Percentiles rank a stretch among this genome's conserved stretches.
Conservation (phyloP, 2,888 invertebrate genomes). For the Drosophila mimica region DNA sequence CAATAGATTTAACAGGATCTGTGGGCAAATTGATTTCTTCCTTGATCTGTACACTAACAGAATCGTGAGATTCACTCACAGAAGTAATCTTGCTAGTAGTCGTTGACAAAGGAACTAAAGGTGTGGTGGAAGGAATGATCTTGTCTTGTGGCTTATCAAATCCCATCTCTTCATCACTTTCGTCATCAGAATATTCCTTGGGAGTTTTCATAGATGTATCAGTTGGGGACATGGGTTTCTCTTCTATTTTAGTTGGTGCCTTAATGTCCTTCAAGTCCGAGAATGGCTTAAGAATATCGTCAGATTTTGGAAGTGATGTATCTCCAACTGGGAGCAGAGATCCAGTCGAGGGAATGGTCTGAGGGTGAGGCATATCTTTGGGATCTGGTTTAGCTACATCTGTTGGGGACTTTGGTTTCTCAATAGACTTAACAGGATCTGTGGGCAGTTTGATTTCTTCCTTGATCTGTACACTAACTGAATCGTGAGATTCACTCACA, state of each 20-base stretch:
- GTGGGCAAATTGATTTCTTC: constrained; percentile 14
- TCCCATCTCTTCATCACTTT: constrained; percentile 13
- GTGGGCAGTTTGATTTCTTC: constrained; percentile 13
- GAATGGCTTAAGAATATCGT: constrained; percentile 6
- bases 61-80: constrained; percentile 8
- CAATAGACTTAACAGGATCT: not conserved
- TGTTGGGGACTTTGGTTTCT: constrained; percentile 18
- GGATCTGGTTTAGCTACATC: constrained; percentile 9
- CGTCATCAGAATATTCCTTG: constrained; percentile 10
- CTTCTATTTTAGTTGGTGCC: constrained; percentile 11
- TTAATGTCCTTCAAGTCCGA: not conserved
- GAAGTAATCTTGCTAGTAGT: constrained; percentile 2
- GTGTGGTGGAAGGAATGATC: not conserved
- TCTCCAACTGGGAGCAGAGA: constrained; percentile 2
- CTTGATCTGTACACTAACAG: constrained; percentile 4
- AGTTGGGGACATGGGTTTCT: constrained; percentile 17
- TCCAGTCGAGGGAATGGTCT: not conserved
- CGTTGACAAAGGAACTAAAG: not conserved
- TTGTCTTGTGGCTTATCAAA: constrained; percentile 10
- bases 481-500: constrained; percentile 8
- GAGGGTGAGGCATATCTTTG: not conserved
- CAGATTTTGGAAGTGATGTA: not conserved
- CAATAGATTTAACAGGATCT: not conserved
- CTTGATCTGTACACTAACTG: constrained; percentile 4
- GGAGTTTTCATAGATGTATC: constrained; percentile 4